Evolutionary conservation across 1,140 invertebrate species (phyloP).

Genomic region (Drosophila kepulauana): DNA sequence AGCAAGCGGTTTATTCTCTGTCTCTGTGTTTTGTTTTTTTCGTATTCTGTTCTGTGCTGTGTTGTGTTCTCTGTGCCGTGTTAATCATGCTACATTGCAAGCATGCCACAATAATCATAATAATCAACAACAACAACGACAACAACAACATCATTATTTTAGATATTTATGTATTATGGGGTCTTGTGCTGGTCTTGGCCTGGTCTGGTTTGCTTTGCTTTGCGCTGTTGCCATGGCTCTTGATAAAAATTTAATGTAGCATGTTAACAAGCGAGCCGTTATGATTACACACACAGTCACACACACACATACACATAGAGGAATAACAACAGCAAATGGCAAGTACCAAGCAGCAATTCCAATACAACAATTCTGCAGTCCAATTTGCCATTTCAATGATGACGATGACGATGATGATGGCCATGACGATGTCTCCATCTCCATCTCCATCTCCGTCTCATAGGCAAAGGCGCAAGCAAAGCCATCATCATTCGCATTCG

Average conservation of each 20-base stretch:
- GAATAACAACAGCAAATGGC: conserved; percentile 49
- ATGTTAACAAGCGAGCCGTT: conserved; percentile 83
- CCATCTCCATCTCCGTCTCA: background rate
- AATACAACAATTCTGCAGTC: conserved; percentile 76
- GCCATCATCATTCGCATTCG: conserved; percentile 30
- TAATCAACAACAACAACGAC: conserved; percentile 59
- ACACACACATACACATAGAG: conserved; percentile 46
- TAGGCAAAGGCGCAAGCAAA: conserved; percentile 29
- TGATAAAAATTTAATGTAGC: conserved; percentile 84
- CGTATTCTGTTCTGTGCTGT: background rate
- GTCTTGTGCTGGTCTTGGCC: conserved; percentile 17
- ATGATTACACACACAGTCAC: conserved; percentile 71
- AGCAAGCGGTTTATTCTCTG: conserved; percentile 35
- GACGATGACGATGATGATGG: conserved; percentile 37
- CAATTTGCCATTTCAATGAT: conserved; percentile 74
- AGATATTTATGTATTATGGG: conserved; percentile 74
- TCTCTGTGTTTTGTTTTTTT: conserved; percentile 11
- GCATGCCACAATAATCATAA: conserved; percentile 76
- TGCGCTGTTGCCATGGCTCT: conserved; percentile 71
- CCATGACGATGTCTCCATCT: conserved; percentile 38
- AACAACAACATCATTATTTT: conserved; percentile 80
- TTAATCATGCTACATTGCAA: conserved; percentile 81
- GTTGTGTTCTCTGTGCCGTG: conserved; percentile 37
- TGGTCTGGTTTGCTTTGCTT: conserved; percentile 1
- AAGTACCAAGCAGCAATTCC: conserved; percentile 68